Conservation (phyloP, 2,113 vertebrate genomes). For the Pholis gunnellus region DNA sequence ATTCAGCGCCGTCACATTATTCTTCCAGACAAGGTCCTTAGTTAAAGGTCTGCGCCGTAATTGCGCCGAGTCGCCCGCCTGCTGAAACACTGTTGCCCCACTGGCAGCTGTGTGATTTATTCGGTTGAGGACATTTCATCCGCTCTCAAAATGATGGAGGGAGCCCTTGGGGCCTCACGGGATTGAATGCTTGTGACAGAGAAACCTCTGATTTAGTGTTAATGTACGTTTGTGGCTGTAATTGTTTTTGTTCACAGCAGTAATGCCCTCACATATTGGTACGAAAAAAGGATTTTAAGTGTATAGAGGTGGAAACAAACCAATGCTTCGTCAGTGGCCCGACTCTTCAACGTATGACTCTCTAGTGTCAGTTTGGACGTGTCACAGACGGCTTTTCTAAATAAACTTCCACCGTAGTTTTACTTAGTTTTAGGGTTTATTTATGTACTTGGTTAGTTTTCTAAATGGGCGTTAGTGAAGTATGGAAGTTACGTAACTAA, state of each 20-base stretch:
- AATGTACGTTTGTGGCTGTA: conserved; percentile 27
- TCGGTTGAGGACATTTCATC: conserved; percentile 45
- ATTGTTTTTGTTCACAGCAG: conserved; percentile 58
- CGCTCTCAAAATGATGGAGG: conserved; percentile 59
- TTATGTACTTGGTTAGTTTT: not conserved
- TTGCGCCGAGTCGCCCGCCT: conserved; percentile 53
- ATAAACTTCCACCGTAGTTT: not conserved
- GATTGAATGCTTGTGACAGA: conserved; percentile 42
- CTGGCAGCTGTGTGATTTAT: conserved; percentile 69
- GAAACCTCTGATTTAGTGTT: conserved; percentile 44
- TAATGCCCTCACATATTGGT: conserved; percentile 10
- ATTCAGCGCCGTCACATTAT: conserved; percentile 36
- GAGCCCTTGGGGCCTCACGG: conserved; percentile 30
- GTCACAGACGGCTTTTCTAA: not conserved
- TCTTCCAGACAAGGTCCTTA: conserved; percentile 60
- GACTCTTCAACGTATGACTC: not conserved
- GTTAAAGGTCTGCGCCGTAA: conserved; percentile 53
- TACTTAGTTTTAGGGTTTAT: not conserved
- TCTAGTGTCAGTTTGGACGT: not conserved
- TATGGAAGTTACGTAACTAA: too few species aligned
- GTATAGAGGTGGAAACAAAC: not conserved
- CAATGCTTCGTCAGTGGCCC: not conserved
- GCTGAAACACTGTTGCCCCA: conserved; percentile 47
- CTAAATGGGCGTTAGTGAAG: too few species aligned
- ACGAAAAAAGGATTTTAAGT: not conserved